These are phyloP conservation scores for Pleuronectes platessa DNA, from an alignment of 2,113 vertebrate genomes.

Conservation along the genomic window DNA sequence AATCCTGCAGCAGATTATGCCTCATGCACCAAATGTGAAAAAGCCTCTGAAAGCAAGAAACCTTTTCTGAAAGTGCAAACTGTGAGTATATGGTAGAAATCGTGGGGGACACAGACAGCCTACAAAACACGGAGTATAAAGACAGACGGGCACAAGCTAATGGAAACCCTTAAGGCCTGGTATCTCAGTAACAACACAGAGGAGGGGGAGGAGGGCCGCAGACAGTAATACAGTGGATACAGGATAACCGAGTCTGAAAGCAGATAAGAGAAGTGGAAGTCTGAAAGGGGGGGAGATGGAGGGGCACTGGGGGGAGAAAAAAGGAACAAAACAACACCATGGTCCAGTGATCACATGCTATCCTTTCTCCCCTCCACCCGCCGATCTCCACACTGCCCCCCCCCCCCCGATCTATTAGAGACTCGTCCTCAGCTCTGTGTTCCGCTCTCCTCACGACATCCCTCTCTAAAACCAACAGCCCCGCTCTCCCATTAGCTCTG, in stretches of 20 bases:
- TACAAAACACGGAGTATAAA: constrained; percentile 35
- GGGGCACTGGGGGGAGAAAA: constrained; percentile 29
- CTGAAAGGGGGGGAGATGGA: constrained; percentile 27
- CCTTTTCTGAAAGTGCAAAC: constrained; percentile 12
- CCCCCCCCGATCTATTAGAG: constrained; percentile 42
- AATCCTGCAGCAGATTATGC: background rate
- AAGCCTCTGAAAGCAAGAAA: background rate
- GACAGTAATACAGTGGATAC: constrained; percentile 27
- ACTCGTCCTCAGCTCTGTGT: constrained; percentile 45
- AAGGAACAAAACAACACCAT: constrained; percentile 43
- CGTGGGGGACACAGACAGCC: constrained; percentile 13
- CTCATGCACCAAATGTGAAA: background rate
- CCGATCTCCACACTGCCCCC: constrained; percentile 15
- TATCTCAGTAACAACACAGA: constrained; percentile 27
- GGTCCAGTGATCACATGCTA: constrained; percentile 51
- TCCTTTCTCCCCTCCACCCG: background rate
- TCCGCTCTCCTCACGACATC: constrained; percentile 26
- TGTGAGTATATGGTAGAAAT: background rate
- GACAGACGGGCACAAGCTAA: constrained; percentile 41
- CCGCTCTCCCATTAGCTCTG: constrained; percentile 58
- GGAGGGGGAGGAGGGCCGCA: background rate
- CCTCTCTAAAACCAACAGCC: constrained; percentile 26
- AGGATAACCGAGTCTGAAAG: constrained; percentile 33
- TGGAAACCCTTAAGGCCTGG: constrained; percentile 45
- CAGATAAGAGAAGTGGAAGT: constrained; percentile 47